Evolutionary conservation across 1,140 invertebrate species (phyloP), one percentile per base, ranked within the genome.

Genomic region (Potamilus streckersoni): DNA sequence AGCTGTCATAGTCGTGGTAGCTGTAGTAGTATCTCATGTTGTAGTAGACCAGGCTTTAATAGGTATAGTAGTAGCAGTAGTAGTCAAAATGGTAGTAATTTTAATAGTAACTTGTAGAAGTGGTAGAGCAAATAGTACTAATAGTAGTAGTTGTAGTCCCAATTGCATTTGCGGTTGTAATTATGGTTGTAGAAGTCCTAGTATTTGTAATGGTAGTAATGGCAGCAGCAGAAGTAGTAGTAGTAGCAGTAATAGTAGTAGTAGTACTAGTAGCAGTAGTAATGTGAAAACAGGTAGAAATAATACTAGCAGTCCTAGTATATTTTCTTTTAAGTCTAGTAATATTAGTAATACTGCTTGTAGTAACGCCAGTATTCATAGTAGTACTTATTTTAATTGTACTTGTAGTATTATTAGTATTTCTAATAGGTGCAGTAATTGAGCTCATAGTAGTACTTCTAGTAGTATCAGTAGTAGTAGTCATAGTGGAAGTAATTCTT

Each of bases 251-350:
- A 61, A 3, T 61, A 3, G 59, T 3, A 17, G 59, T 61, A 61
- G n/a, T 61, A 61, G 69, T 61, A 60, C n/a, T 61, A 59, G 73
- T 59, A 73, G 56, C 59, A 69, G 67, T 72, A 72, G 57, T 61
- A 61, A n/a, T n/a, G n/a, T n/a, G n/a, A n/a, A n/a, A n/a, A n/a
- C n/a, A n/a, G n/a, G 59, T 61, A 61, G 59, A 17, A 61, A 20
- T 61, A 61, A 20, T 61, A 61, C 2, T 61, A 61, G 59, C 3
- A n/a, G n/a, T n/a, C n/a, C n/a, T n/a, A n/a, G n/a, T n/a, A n/a
- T n/a, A n/a, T n/a, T n/a, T n/a, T n/a, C n/a, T n/a, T n/a, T n/a
- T n/a, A n/a, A n/a, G n/a, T n/a, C n/a, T n/a, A n/a, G n/a, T n/a
- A n/a, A n/a, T 61, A 61, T 16, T 61, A 61, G n/a, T 61, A 61